A percentile compares a stretch with the other conserved stretches of the same genome.
Evolutionary conservation across 2,113 vertebrate species (phyloP).

Genomic region (Lipophrys pholis): DNA sequence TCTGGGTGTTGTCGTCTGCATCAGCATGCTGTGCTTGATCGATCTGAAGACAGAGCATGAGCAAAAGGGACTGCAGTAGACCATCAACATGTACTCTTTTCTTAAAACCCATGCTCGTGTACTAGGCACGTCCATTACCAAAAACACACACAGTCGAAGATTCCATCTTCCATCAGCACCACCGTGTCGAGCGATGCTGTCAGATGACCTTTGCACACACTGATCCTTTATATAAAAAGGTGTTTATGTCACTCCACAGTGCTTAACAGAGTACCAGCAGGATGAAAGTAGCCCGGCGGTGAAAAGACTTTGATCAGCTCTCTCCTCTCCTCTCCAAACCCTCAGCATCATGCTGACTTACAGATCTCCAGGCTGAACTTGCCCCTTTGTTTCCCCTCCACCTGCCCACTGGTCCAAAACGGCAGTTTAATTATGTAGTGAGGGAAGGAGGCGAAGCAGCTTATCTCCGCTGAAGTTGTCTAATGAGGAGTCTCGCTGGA

Average conservation of each 20-base stretch:
- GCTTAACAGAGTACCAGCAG: slow-evolving; percentile 78
- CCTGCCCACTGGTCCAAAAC: slow-evolving; percentile 39
- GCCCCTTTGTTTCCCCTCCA: slow-evolving; percentile 43
- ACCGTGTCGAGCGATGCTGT: slow-evolving; percentile 40
- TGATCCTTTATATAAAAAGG: slow-evolving; percentile 69
- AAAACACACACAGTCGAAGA: slow-evolving; percentile 30
- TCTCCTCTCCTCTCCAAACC: slow-evolving; percentile 59
- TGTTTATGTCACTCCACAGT: slow-evolving; percentile 67
- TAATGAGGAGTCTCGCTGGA: slow-evolving; percentile 42
- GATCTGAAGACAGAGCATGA: neutral
- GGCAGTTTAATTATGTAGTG: slow-evolving; percentile 27
- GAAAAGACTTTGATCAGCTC: slow-evolving; percentile 82
- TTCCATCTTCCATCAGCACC: slow-evolving; percentile 57
- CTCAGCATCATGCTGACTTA: slow-evolving; percentile 49
- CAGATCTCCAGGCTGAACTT: slow-evolving; percentile 37
- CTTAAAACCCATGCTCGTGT: slow-evolving; percentile 51
- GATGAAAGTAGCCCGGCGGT: slow-evolving; percentile 68
- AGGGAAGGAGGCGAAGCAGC: slow-evolving; percentile 34
- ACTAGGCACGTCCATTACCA: slow-evolving; percentile 25
- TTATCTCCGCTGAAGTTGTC: slow-evolving; percentile 35
- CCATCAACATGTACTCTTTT: slow-evolving; percentile 39
- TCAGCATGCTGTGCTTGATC: slow-evolving; percentile 75
- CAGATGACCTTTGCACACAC: slow-evolving; percentile 68
- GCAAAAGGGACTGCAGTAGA: slow-evolving; percentile 21
- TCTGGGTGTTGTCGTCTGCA: slow-evolving; percentile 64